Evolutionary conservation across 2,888 invertebrate genomes (phyloP), one percentile per base, ranked within the genome.

Genomic region (Parnassius apollo): DNA sequence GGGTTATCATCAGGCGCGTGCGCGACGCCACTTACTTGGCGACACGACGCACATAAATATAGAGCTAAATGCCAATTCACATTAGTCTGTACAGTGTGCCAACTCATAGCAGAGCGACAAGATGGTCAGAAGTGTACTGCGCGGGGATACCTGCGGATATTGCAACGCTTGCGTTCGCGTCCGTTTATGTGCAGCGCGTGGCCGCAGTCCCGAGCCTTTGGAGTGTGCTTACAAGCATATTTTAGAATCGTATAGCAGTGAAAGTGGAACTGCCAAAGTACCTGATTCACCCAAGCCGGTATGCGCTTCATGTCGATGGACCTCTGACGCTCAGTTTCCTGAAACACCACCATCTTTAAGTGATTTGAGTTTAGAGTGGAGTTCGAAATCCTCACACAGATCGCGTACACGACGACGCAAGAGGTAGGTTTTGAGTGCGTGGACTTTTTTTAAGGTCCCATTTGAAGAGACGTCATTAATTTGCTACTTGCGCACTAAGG

Each of bases 151-250:
- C 66, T 92, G 92, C 77, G 92, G 92, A 25, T 92, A 91, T 66
- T 92, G 92, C 77, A 82, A 78, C 70, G 85, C 90, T 50, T 92
- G 92, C 71, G 86, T 92, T 57, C 89, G 91, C 13, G 75, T 84
- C 66, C 82, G 92, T 18, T 71, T 92, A 51, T 79, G 83, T 71
- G 83, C 79, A 9, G 91, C 89, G 42, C 82, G 90, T 25, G 92
- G 92, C 3, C 79, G 92, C 46, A 82, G 74, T 63, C 87, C 91
- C 2, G 91, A 91, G 64, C 84, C 83, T 7, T 66, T 87, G 65
- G 88, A 91, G 75, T 92, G 92, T 66, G 90, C 91, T 11, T 92
- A 92, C 74, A 91, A 91, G 72, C 92, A 92, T 67, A 92, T 92
- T 59, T 69, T 92, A 69, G 90, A 92, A 65, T 88, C 91, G 0